Base-by-base conservation (phyloP, 2,888 invertebrate genomes). In the Andrena bucephala region DNA sequence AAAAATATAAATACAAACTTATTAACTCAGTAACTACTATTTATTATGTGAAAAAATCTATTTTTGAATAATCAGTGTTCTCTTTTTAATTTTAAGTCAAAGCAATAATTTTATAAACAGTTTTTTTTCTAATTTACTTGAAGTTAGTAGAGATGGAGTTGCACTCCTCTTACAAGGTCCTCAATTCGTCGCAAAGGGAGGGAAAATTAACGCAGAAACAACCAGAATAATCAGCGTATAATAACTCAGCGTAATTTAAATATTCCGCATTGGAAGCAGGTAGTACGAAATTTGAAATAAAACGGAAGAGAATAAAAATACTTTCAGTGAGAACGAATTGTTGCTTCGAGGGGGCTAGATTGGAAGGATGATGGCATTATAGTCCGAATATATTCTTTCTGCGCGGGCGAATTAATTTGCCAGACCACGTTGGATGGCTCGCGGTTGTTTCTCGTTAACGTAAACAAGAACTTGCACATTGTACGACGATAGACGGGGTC, bases 401-500 rank as follows among this genome's bases (percentile, higher is more conserved):
- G 2, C 3, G 29, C n/a, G 29, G 10, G 62, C 10, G 20, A 52
- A 62, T 62, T 16, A 52, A 52, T 71, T 72, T 48, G 62, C 24
- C 10, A 10, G n/a, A 20, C 20, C 13, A 48, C 63, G 16, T 66
- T 42, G 20, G 24, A 20, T 16, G 6, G 42, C 10, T 24, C 60
- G 24, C 33, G 66, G 20, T 69, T 24, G 60, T 62, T 77, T 54
- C 57, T 20, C 52, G 27, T 29, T 54, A 54, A 31, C 50, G 48
- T 63, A 76, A 52, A 80, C 79, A 69, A 72, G 80, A 60, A 72
- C 69, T 72, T 62, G 27, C 52, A 73, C 57, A 66, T 84, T 69
- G 76, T 63, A 36, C 67, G 68, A 60, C 52, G 67, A 68, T 63
- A 57, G 67, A 81, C 50, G 36, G 54, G 36, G 16, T n/a, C 27